Evolutionary conservation across 1,140 invertebrate species (phyloP).

Genomic region (Protaetia brevitarsis): DNA sequence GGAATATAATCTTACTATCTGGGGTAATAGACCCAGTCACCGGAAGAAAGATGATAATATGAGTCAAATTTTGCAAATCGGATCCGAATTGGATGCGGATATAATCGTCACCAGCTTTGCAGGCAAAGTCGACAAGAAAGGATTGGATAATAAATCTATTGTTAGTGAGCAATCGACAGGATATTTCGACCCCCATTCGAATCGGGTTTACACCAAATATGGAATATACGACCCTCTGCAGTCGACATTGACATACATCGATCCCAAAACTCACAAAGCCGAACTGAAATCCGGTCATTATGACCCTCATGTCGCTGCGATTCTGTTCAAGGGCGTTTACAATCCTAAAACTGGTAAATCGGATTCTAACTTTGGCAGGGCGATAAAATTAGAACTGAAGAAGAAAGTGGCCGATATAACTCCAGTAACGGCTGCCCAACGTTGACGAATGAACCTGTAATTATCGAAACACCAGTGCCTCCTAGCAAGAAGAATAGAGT

Average conservation of each 20-base stretch:
- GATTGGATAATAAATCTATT: conserved; percentile 60
- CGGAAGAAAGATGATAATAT: conserved; percentile 59
- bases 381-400: conserved; percentile 60
- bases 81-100: conserved; percentile 62
- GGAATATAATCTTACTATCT: conserved; percentile 61
- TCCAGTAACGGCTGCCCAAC: background rate
- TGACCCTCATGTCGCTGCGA: conserved; percentile 60
- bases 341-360: conserved; percentile 66
- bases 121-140: conserved; percentile 65
- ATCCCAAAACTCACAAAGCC: conserved; percentile 63
- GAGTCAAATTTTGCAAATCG: conserved; percentile 64
- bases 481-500: conserved; percentile 52
- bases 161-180: conserved; percentile 61
- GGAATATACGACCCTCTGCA: conserved; percentile 64
- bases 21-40: conserved; percentile 58
- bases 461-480: conserved; percentile 46
- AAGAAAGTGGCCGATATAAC: conserved; percentile 39
- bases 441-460: background rate
- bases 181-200: conserved; percentile 62
- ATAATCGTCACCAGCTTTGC: conserved; percentile 61
- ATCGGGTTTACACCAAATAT: conserved; percentile 66
- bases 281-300: conserved; percentile 59
- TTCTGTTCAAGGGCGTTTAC: conserved; percentile 60
- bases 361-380: conserved; percentile 61
- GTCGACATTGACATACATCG: conserved; percentile 62